These are phyloP conservation scores for Acanthosepion lycidas DNA, from an alignment of 2,888 invertebrate species.

Conservation along the genomic window DNA sequence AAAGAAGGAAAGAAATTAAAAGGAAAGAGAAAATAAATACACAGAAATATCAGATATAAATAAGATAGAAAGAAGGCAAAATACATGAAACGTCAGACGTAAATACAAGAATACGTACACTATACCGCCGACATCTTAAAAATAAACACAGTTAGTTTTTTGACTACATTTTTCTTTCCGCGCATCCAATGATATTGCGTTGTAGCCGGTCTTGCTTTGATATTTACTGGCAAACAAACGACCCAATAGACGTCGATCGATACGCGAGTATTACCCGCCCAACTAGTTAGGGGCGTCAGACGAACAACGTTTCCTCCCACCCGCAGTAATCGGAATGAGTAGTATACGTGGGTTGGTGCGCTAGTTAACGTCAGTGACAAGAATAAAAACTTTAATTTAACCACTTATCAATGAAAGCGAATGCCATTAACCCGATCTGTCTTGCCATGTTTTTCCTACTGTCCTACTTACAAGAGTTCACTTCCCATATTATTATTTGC, in stretches of 20 bases:
- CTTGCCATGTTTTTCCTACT: not conserved
- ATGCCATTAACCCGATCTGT: not conserved
- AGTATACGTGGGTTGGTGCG: not conserved
- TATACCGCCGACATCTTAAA: not conserved
- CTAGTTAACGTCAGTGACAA: not conserved
- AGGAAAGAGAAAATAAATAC: too few relatives aligned
- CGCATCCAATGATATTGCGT: not conserved
- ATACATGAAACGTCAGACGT: not conserved
- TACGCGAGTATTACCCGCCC: not conserved
- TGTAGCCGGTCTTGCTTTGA: not conserved
- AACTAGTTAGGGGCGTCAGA: not conserved
- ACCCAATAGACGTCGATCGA: not conserved
- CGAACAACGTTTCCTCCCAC: not conserved
- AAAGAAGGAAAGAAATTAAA: too few relatives aligned
- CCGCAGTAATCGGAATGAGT: not conserved
- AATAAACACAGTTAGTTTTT: not conserved
- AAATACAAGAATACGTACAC: not conserved
- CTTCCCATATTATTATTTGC: too few relatives aligned
- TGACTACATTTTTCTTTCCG: too few relatives aligned
- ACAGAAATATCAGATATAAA: not conserved
- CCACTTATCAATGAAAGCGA: not conserved
- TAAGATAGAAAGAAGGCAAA: not conserved
- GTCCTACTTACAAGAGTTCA: not conserved
- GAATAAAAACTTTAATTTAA: conserved; percentile 4
- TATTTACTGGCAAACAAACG: not conserved